Evolutionary conservation across 2,888 invertebrate genomes (phyloP), one percentile per base, ranked within the genome.

Genomic region (Apotomis turbidana): DNA sequence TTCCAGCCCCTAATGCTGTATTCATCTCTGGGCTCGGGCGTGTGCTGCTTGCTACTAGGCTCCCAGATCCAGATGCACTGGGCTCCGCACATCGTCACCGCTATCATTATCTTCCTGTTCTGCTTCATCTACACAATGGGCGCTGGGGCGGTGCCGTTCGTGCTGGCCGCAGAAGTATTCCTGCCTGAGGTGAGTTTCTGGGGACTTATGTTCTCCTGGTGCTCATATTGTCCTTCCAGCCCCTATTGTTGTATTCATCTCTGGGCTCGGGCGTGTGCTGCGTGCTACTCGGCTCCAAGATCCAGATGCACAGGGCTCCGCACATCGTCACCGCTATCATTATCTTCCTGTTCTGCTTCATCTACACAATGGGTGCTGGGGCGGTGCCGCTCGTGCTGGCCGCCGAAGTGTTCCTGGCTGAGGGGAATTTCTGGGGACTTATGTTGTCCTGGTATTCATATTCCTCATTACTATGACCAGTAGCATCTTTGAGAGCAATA

Each of bases 321-420:
- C 80, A 75, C 68, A 85, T 86, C 83, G 6, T 87, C 36, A 82
- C 86, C 0, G 87, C 83, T 0, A 73, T 85, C 38, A 78, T 84
- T 66, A 83, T 89, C 9, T 87, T 85, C 76, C 5, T 79, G 0
- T 90, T 83, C 75, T 78, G 81, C 9, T 75, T 81, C 1, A 68
- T 81, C 12, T 87, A 83, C 75, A 83, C 81, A 0, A 72, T 85
- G 3, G 87, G 90, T 0, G 84, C 85, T 0, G 88, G 88, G 0
- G 87, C 84, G 0, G 84, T 89, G 5, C 90, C 90, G 0, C 88
- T 78, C 66, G 86, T 90, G 5, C 72, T 89, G 5, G 58, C 83
- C 0, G 84, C 84, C n/a, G 90, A 90, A 70, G 76, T 87, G 3
- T 90, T 89, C 68, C 71, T 88, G 68, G 89, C 89, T 5, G 88